These are phyloP conservation scores for Caloenas nicobarica DNA, from an alignment of 2,113 vertebrate genomes.

Conservation along the genomic window DNA sequence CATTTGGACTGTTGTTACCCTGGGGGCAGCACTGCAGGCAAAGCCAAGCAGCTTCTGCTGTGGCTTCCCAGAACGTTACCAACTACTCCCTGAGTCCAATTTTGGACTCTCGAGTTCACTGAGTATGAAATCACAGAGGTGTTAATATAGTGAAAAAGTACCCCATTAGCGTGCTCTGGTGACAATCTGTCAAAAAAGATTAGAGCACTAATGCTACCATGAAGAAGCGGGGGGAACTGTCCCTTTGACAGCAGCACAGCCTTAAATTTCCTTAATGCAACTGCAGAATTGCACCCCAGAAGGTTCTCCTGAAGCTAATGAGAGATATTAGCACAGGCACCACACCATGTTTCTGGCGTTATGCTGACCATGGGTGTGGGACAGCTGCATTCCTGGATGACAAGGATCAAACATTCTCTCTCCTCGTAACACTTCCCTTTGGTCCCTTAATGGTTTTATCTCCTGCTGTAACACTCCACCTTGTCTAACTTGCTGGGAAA, in stretches of 20 bases:
- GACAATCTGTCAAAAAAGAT: not conserved
- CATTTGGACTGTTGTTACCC: not conserved
- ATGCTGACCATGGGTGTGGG: rapidly evolving
- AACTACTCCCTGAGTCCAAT: not conserved
- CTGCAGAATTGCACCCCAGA: not conserved
- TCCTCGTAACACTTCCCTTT: not conserved
- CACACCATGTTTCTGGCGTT: rapidly evolving
- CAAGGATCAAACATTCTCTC: not conserved
- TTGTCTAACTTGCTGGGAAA: not conserved
- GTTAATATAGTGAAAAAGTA: not conserved
- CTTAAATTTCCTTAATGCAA: not conserved
- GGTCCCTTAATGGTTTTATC: not conserved
- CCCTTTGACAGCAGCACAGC: not conserved
- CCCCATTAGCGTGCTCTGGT: rapidly evolving
- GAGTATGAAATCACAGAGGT: not conserved
- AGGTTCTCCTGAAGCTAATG: not conserved
- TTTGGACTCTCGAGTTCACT: not conserved
- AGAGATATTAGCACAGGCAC: not conserved
- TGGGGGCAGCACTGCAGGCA: not conserved
- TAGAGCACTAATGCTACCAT: not conserved
- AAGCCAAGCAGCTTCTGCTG: not conserved
- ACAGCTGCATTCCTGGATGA: not conserved
- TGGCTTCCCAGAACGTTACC: not conserved
- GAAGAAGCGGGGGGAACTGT: not conserved
- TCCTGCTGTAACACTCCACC: not conserved